Evolutionary conservation across 2,797 vertebrate genomes (phyloP).

Genomic region (Neostethus bicornis): DNA sequence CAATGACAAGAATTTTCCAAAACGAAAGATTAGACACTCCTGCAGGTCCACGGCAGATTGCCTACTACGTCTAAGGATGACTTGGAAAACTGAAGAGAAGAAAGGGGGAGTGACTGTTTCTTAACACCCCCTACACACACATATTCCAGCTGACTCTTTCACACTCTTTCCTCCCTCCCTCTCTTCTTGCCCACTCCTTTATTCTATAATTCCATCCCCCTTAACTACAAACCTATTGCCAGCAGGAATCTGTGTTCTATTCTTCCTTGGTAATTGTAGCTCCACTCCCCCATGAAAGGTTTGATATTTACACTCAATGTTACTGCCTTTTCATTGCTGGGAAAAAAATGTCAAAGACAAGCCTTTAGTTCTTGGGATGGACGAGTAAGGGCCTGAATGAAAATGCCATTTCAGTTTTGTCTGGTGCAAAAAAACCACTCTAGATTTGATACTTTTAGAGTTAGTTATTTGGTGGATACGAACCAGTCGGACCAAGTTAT

Average conservation of each 20-base stretch:
- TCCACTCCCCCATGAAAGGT: conserved; percentile 41
- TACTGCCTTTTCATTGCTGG: conserved; percentile 18
- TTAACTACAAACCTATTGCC: conserved; percentile 60
- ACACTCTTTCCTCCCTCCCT: conserved; percentile 52
- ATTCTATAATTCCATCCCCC: conserved; percentile 60
- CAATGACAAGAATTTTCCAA: conserved; percentile 26
- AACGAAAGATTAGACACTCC: conserved; percentile 44
- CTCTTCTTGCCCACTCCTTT: conserved; percentile 50
- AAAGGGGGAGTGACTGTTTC: conserved; percentile 54
- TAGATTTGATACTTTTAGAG: conserved; percentile 5
- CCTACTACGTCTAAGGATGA: conserved; percentile 64
- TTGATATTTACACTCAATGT: conserved; percentile 55
- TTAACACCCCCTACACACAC: conserved; percentile 32
- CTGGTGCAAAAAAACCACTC: background rate
- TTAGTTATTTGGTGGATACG: too few relatives aligned
- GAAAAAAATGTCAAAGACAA: conserved; percentile 19
- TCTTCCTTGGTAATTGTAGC: conserved; percentile 63
- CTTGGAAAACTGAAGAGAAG: conserved; percentile 57
- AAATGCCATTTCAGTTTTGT: conserved; percentile 5
- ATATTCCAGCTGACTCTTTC: conserved; percentile 63
- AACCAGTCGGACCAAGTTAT: too few relatives aligned
- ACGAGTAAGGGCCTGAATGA: conserved; percentile 2
- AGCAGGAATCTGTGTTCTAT: conserved; percentile 67
- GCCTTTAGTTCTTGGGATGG: background rate
- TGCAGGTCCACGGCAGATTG: conserved; percentile 64